phyloP scores from a whole-genome alignment of 2,797 vertebrate species.

The Sebastes taczanowskii region DNA sequence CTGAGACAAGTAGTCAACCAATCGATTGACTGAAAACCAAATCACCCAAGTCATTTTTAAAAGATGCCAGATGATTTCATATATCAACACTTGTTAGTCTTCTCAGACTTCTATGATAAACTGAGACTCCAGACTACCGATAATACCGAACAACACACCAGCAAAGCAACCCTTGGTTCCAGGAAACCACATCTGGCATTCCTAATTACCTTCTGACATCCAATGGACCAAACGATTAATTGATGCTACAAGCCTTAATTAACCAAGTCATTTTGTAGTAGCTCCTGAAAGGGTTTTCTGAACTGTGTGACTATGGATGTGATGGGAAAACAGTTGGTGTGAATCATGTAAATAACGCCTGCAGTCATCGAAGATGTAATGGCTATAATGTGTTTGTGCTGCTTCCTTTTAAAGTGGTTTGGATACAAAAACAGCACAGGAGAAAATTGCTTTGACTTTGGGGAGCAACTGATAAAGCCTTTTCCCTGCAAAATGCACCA shows the following conservation, averaged over 20 bases:
- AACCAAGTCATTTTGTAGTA: background rate
- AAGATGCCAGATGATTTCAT: background rate
- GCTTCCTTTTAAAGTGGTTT: constrained; percentile 13
- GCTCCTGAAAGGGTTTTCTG: background rate
- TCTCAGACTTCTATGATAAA: background rate
- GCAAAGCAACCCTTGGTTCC: background rate
- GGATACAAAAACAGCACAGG: background rate
- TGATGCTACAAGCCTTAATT: background rate
- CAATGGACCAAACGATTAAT: background rate
- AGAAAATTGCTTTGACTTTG: constrained; percentile 3
- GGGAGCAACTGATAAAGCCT: constrained; percentile 23
- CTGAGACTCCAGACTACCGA: background rate
- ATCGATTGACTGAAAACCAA: background rate
- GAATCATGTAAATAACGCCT: background rate
- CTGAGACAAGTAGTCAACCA: background rate
- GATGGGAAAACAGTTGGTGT: background rate
- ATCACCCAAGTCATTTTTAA: background rate
- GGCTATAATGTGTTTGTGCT: background rate
- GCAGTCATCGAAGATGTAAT: background rate
- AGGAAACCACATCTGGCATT: background rate
- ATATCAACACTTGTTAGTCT: background rate
- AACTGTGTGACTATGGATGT: background rate
- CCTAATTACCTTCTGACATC: background rate
- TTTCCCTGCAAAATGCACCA: constrained; percentile 1
- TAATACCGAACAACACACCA: background rate